Evolutionary conservation across 1,140 invertebrate genomes (phyloP).

Genomic region (Grapholita molesta): DNA sequence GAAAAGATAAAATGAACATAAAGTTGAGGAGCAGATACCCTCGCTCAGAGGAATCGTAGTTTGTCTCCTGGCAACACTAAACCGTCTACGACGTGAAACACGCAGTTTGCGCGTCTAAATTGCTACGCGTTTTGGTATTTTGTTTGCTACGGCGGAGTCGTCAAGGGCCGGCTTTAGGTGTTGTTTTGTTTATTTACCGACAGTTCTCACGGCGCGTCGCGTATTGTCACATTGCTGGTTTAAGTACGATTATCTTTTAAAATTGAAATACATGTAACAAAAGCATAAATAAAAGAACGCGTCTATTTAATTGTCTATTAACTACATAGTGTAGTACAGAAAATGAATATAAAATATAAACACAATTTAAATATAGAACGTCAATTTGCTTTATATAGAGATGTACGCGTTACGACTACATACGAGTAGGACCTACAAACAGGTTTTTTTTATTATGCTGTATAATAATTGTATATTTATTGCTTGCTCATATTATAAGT

Average conservation of each 20-base stretch:
- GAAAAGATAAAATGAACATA: slow-evolving; percentile 77
- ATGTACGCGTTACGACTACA: too few relatives aligned
- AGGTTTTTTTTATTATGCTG: too few relatives aligned
- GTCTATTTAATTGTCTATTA: too few relatives aligned
- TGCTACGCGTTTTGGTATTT: slow-evolving; percentile 14
- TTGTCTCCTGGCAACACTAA: slow-evolving; percentile 68
- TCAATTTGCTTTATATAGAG: too few relatives aligned
- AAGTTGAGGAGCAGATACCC: slow-evolving; percentile 73
- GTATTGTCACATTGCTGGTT: background rate
- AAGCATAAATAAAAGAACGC: too few relatives aligned
- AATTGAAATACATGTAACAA: too few relatives aligned
- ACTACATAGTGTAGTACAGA: too few relatives aligned
- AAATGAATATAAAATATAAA: too few relatives aligned
- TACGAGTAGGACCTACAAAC: too few relatives aligned
- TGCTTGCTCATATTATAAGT: too few relatives aligned
- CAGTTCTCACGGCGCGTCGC: background rate
- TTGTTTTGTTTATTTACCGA: background rate
- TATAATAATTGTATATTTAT: too few relatives aligned
- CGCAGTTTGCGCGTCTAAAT: slow-evolving; percentile 47
- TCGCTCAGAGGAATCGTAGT: slow-evolving; percentile 70
- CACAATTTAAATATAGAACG: too few relatives aligned
- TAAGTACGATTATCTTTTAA: background rate
- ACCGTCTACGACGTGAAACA: slow-evolving; percentile 46
- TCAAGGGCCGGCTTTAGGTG: background rate
- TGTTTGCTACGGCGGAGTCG: background rate